Evolutionary conservation across 2,113 vertebrate genomes (phyloP), one percentile per base, ranked within the genome.

Genomic region (Chlorodrepanis virens): DNA sequence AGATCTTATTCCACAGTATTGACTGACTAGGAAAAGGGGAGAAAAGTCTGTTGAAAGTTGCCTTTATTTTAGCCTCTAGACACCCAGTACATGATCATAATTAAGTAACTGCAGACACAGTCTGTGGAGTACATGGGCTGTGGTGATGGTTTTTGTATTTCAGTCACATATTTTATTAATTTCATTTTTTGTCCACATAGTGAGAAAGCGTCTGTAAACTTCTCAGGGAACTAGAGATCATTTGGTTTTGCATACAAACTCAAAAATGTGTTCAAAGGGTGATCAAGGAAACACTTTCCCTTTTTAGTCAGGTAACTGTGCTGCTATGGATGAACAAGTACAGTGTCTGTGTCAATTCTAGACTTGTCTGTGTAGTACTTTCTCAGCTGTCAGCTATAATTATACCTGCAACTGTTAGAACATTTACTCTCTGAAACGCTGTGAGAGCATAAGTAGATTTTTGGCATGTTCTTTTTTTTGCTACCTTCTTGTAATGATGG

Each of bases 351-450:
- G 40, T 71, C 33, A 83, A 9, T 83, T 91, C 82, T 83, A 80
- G 87, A 80, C 63, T 57, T 83, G 50, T 49, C 81, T 94, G 27
- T 91, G 53, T 85, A 87, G 67, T 83, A 87, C 67, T 79, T 79
- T 75, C 90, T 94, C 6, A 1, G 39, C 56, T 93, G 79, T 81
- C 82, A 92, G 60, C 72, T 94, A 81, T 94, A 94, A 93, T 96
- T 96, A 78, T 63, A 80, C 82, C 71, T 77, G 42, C 0, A 31
- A 49, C 64, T 69, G 87, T 70, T 96, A 53, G 83, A 93, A 87
- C 86, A 65, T 75, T 92, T 90, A 64, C 68, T 75, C 40, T 75
- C 56, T 0, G 14, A 57, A 90, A 69, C n/a, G 21, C 21, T 15
- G 49, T 47, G 35, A 52, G 54, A 86, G 35, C 33, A 1, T 59